Base-by-base conservation (phyloP, 2,113 vertebrate genomes). In the Turnix velox region DNA sequence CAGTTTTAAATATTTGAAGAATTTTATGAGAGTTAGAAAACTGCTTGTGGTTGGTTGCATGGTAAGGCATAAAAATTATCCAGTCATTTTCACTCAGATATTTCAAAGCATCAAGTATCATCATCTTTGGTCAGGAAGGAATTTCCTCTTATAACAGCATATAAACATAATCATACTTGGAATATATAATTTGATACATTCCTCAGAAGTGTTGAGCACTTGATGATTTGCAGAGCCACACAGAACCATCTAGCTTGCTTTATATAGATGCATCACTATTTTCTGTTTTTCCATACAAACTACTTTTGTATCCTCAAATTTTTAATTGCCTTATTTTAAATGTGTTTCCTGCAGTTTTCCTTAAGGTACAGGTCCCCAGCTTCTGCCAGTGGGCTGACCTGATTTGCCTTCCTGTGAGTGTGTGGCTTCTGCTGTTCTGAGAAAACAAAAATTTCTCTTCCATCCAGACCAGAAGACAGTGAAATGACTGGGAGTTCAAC, bases 21-120 rank as follows among this genome's bases (percentile, higher is more conserved):
- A 77, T 81, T 81, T 66, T 69, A 90, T 59, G 63, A 76, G 75
- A 93, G 92, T 72, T 91, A 90, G 55, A 68, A 91, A 95, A 95
- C 94, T 90, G 59, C 59, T 93, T 95, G 95, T 88, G 92, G 92
- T 95, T 88, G 92, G 92, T 95, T 95, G 37, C 35, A 73, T 25
- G 24, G 39, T 95, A 83, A 91, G 90, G 82, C 45, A 65, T 92
- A 93, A 95, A 93, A 96, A 96, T 92, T 88, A 94, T 69, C 48
- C 85, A 74, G 75, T 94, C 13, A 83, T 92, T 88, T 93, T 88
- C 46, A 80, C 90, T 92, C 82, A 92, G 22, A 82, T 94, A 84
- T 94, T 93, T 96, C 72, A 88, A 93, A 92, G 83, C 43, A 31
- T 18, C 13, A 81, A 88, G 15, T 87, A 86, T 59, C 88, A 69